Evolutionary conservation across 1,140 invertebrate species (phyloP), one percentile per base, ranked within the genome.

Genomic region (Araneus ventricosus): DNA sequence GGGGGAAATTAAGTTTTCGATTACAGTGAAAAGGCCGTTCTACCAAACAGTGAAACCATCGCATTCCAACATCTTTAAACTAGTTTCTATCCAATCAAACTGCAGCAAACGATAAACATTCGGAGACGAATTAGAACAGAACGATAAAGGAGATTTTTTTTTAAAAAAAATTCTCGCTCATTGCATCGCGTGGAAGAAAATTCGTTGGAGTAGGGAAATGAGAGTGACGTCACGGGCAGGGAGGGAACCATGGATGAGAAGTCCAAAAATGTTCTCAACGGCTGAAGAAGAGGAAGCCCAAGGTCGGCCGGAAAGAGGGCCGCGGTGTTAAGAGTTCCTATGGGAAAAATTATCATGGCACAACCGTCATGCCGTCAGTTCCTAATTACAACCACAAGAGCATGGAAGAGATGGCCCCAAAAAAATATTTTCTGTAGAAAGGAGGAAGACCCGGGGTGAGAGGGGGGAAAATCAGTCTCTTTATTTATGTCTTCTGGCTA

Each of bases 181-280:
- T 41, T 39, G 34, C 61, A 22, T 70, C 61, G 61, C 86, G 86
- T 70, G 59, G 86, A 88, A 88, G 59, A 63, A 63, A 20, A 86
- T 75, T 75, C 70, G 70, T 75, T 75, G 70, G 70, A 75, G 70
- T 75, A 75, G 70, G 70, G 70, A 75, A 90, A 90, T 90, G 89
- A 91, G 75, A 67, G 57, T 91, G 89, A 91, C n/a, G 27, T 27
- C n/a, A 67, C 63, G 27, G 8, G 14, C 30, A 63, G 37, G 22
- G 22, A 70, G 87, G 88, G 89, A 91, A 91, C 61, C 89, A 91
- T 91, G 89, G 89, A 91, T 91, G 89, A 91, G 79, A 57, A 91
- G 89, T 45, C 88, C 59, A 88, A 88, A 88, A 59, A 90, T 90
- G 67, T 80, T 91, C 89, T 84, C 89, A 91, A 91, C 89, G 89